Base-by-base conservation (phyloP, 2,888 invertebrate genomes). In the Ormyrus pomaceus region DNA sequence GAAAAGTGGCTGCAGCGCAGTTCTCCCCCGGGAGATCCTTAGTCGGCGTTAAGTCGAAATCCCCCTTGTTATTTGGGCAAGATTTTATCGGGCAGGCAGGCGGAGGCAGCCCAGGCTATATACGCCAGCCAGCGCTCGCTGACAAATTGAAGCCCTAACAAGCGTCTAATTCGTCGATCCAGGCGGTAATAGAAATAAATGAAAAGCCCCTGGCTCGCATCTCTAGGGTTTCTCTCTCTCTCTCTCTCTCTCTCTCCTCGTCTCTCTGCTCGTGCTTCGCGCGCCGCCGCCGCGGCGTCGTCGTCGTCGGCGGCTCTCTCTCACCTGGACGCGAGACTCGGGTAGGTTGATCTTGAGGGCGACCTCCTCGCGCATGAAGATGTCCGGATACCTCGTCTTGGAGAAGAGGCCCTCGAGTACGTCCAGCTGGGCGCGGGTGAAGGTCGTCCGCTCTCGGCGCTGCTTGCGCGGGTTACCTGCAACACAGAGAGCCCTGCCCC, bases 351-450 rank as follows among this genome's bases (percentile, higher is more conserved):
- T 99, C 92, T 99, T 99, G 79, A 98, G 91, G 0, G 99, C 99
- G 69, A 99, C 99, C 91, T 99, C 99, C 89, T 99, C 99, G 80
- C 99, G 92, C 98, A 99, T 98, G 92, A 99, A 99, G 91, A 99
- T 99, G 92, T 99, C 99, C 6, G 99, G 97, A 92, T 99, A 99
- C 87, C 99, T 93, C 8, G 99, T 99, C 92, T 98, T 99, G 85
- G 95, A 94, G 91, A 99, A 99, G 70, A 99, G 93, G 0, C 95
- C 93, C 90, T 99, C 99, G 83, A 99, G 92, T 9, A 99, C 95
- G 91, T 99, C 99, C 84, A 99, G 93, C 90, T 99, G 99, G 1
- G 97, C 96, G 75, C 99, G 93, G 9, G 99, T 98, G 92, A 99
- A 99, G 34, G 99, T 99, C 19, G 99, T 99, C 79, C 99, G 91